Percentiles rank a stretch among this genome's conserved stretches.
Conservation (phyloP, 2,888 invertebrate species). For the Tipula vernalis region DNA sequence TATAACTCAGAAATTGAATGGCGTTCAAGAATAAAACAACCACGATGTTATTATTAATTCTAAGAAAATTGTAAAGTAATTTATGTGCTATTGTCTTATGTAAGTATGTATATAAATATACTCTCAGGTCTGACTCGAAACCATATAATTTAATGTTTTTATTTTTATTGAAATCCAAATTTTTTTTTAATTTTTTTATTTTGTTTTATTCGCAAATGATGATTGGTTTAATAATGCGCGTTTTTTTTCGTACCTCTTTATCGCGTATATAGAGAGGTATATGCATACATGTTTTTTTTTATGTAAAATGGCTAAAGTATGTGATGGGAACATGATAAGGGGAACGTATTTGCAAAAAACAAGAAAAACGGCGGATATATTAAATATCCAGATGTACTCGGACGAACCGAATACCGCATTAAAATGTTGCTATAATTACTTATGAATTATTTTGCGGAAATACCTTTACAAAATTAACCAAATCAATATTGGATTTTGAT, state of each 20-base stretch:
- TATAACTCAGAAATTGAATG: not conserved
- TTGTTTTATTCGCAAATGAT: not conserved
- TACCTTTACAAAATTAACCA: not conserved
- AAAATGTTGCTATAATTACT: not conserved
- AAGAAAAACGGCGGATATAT: not conserved
- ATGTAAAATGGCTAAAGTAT: not conserved
- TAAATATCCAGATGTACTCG: not conserved
- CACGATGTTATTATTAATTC: not conserved
- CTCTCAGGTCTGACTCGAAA: not conserved
- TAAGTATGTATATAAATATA: not conserved
- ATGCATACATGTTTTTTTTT: not conserved
- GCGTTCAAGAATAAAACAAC: not conserved
- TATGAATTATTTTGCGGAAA: not conserved
- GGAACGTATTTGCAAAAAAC: not conserved
- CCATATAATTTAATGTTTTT: not conserved
- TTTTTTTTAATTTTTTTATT: no score
- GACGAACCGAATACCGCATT: not conserved
- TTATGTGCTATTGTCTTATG: not conserved
- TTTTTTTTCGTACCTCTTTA: not conserved
- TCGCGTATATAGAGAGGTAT: not conserved
- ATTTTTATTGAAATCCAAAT: not conserved
- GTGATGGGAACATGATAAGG: not conserved
- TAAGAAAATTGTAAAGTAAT: not conserved
- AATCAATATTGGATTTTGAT: not conserved
- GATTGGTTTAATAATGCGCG: not conserved